These are phyloP conservation scores for Spea bombifrons DNA, from an alignment of 2,113 vertebrate species.

Conservation along the genomic window DNA sequence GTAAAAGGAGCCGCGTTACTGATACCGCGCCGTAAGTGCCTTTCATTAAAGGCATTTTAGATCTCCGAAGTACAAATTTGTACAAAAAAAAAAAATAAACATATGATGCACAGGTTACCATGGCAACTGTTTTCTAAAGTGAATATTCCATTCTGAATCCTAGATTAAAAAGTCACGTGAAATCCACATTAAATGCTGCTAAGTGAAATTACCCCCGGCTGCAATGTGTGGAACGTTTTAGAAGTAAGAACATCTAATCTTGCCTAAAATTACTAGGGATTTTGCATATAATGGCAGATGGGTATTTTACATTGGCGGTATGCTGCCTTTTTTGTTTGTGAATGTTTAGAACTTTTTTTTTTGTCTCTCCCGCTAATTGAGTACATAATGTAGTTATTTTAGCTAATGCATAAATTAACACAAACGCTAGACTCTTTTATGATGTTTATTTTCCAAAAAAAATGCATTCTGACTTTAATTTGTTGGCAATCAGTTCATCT, in stretches of 20 bases:
- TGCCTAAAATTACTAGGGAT: slow-evolving; percentile 34
- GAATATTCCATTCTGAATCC: slow-evolving; percentile 44
- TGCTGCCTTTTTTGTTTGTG: slow-evolving; percentile 15
- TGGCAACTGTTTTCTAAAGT: slow-evolving; percentile 44
- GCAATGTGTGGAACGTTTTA: slow-evolving; percentile 25
- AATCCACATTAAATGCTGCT: slow-evolving; percentile 41
- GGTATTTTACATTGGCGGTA: slow-evolving; percentile 14
- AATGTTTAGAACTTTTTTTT: slow-evolving; percentile 31
- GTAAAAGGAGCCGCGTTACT: slow-evolving; percentile 3
- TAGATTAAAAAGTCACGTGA: slow-evolving; percentile 41
- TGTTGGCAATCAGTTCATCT: background rate
- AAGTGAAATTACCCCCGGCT: slow-evolving; percentile 43
- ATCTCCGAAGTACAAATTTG: slow-evolving; percentile 37
- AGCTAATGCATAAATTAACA: slow-evolving; percentile 35
- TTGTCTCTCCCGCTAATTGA: background rate
- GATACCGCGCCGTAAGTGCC: slow-evolving; percentile 4
- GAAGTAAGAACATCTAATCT: slow-evolving; percentile 37
- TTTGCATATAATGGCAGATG: slow-evolving; percentile 40
- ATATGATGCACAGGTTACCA: slow-evolving; percentile 34
- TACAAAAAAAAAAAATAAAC: slow-evolving; percentile 20
- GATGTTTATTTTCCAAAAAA: background rate
- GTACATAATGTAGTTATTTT: slow-evolving; percentile 18
- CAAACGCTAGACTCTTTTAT: slow-evolving; percentile 5
- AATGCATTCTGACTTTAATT: background rate
- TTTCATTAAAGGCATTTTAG: slow-evolving; percentile 38